phyloP scores from a whole-genome alignment of 2,888 invertebrate species.

The Mythimna impura region DNA sequence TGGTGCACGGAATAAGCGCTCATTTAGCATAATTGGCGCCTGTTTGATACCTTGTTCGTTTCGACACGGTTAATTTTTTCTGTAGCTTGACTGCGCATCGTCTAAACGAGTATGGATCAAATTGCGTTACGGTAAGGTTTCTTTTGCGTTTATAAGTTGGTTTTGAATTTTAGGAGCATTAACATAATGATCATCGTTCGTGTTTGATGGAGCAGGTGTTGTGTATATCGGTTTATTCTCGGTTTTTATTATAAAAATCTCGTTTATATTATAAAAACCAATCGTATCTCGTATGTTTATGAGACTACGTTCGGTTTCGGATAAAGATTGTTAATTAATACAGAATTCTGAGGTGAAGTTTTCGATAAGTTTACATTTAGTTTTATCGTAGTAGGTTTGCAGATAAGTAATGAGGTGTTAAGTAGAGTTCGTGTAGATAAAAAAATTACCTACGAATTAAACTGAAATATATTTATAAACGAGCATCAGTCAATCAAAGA shows the following conservation, averaged over 20 bases:
- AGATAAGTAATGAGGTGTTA: constrained; percentile 42
- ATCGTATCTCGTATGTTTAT: constrained; percentile 81
- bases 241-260: constrained; percentile 88
- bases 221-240: constrained; percentile 88
- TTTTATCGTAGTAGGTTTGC: constrained; percentile 26
- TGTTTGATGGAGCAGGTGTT: constrained; percentile 89
- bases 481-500: constrained; percentile 59
- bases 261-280: constrained; percentile 84
- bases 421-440: constrained; percentile 26
- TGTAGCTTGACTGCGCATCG: constrained; percentile 69
- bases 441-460: constrained; percentile 32
- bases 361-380: constrained; percentile 55
- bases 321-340: constrained; percentile 78
- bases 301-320: constrained; percentile 75
- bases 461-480: constrained; percentile 38
- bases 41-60: constrained; percentile 83
- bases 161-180: constrained; percentile 83
- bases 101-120: constrained; percentile 76
- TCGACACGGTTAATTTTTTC: constrained; percentile 81
- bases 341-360: constrained; percentile 67
- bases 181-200: constrained; percentile 88
- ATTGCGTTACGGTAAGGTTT: constrained; percentile 73
- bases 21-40: constrained; percentile 88
- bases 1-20: constrained; percentile 86
- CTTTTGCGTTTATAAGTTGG: constrained; percentile 71